phyloP scores from a whole-genome alignment of 2,797 vertebrate species.

The Amazonetta brasiliensis region DNA sequence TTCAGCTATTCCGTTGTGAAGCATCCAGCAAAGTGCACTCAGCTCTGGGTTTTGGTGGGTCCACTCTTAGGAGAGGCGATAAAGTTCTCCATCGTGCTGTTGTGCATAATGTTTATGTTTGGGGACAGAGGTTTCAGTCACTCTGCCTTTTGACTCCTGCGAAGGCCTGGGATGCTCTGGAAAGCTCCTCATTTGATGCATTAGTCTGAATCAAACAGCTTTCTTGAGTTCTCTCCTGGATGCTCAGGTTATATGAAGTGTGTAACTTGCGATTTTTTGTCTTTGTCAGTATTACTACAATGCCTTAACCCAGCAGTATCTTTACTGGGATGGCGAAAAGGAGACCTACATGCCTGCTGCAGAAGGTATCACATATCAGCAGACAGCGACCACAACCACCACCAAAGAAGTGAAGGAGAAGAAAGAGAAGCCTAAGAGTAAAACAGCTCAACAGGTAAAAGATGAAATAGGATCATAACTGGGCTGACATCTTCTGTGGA shows the following conservation, averaged over 20 bases:
- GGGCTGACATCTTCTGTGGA: neutral
- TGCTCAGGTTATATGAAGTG: fast-evolving
- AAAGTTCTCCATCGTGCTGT: neutral
- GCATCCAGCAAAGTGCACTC: neutral
- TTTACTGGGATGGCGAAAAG: conserved; percentile 98
- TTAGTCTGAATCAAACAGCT: neutral
- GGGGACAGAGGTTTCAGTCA: neutral
- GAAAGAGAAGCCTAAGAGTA: conserved; percentile 98
- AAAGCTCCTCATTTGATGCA: neutral
- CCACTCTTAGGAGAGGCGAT: neutral
- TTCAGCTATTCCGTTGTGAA: neutral
- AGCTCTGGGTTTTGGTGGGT: neutral
- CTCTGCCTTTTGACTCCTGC: neutral
- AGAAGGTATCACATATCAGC: conserved; percentile 73
- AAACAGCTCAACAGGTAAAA: conserved; percentile 95
- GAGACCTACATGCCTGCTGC: conserved; percentile 92
- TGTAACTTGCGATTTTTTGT: neutral
- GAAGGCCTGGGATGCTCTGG: neutral
- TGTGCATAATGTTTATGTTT: neutral
- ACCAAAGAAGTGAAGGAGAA: conserved; percentile 93
- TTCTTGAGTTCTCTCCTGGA: neutral
- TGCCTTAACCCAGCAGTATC: conserved; percentile 95
- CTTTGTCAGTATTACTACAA: conserved; percentile 96
- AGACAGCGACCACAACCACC: conserved; percentile 69
- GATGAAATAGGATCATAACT: neutral